Evolutionary conservation across 2,797 vertebrate species (phyloP).

Genomic region (Chiloscyllium punctatum): DNA sequence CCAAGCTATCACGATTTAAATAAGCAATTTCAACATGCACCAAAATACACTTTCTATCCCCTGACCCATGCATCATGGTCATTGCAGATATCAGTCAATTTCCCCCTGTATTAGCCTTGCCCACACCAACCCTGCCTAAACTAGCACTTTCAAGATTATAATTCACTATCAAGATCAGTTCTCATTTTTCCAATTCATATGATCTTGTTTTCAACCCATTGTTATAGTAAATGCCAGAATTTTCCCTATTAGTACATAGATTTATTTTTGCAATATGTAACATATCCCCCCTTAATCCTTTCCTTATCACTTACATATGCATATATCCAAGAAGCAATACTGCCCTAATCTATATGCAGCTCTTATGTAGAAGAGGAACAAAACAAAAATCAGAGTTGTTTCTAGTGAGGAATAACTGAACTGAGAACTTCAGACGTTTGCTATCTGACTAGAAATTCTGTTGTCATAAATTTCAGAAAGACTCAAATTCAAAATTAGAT

Average conservation of each 20-base stretch:
- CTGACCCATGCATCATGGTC: neutral
- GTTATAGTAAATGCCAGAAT: neutral
- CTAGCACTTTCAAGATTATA: neutral
- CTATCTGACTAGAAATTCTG: neutral
- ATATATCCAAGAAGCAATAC: neutral
- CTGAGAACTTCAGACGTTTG: neutral
- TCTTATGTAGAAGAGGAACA: neutral
- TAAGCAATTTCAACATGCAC: neutral
- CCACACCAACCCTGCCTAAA: neutral
- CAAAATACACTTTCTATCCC: neutral
- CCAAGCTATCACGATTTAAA: neutral
- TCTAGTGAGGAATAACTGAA: neutral
- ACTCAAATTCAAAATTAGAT: neutral
- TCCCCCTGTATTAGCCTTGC: neutral
- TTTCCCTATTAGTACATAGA: neutral
- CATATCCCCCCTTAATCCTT: neutral
- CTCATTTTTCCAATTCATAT: neutral
- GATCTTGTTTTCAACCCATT: neutral
- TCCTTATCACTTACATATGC: neutral
- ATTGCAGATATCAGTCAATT: neutral
- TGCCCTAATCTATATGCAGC: neutral
- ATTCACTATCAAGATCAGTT: neutral
- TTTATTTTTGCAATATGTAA: neutral
- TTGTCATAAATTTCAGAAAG: neutral
- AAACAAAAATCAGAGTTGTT: neutral